Evolutionary conservation across 2,113 vertebrate genomes (phyloP), one percentile per base, ranked within the genome.

Genomic region (Oenanthe oenanthe): DNA sequence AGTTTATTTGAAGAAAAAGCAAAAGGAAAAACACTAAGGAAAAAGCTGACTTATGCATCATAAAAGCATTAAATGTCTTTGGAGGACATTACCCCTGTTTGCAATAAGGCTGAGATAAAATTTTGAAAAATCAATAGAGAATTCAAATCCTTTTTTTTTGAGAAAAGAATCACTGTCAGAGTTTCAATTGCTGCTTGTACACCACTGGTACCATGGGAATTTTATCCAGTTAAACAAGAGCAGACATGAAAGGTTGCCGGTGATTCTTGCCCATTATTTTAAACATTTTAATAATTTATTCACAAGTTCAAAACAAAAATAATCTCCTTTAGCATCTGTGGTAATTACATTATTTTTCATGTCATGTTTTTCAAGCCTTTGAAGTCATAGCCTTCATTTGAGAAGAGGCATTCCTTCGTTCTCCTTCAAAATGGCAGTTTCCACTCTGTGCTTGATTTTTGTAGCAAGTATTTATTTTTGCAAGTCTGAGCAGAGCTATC

Each of bases 221-320:
- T 83, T 58, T 32, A 56, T 62, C 60, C 78, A 43, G 45, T 67
- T 66, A 36, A 84, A 86, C 83, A 93, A 74, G 88, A 88, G 22
- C 56, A 90, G 73, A 83, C 83, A 76, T 86, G 92, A 89, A 84
- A 74, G 8, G 5, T 47, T 93, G 42, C 34, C 53, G 56, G 63
- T 88, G 78, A 79, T 85, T 82, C 62, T 79, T 73, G 26, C 17
- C 65, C 43, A 29, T 54, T 89, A 86, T 74, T 92, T 94, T 72
- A 85, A 95, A 79, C 12, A 74, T 62, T 72, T 81, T 48, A 74
- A 28, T 91, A 77, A 92, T 89, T 54, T 70, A 91, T 77, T 91
- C 14, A 3, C 6, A 47, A 86, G 68, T 66, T 83, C 2, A 85
- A 92, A 89, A 66, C 60, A 51, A 34, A 58, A 43, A 43, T 61